These are phyloP conservation scores for Sitophilus oryzae DNA, from an alignment of 1,140 invertebrate genomes.

Conservation along the genomic window DNA sequence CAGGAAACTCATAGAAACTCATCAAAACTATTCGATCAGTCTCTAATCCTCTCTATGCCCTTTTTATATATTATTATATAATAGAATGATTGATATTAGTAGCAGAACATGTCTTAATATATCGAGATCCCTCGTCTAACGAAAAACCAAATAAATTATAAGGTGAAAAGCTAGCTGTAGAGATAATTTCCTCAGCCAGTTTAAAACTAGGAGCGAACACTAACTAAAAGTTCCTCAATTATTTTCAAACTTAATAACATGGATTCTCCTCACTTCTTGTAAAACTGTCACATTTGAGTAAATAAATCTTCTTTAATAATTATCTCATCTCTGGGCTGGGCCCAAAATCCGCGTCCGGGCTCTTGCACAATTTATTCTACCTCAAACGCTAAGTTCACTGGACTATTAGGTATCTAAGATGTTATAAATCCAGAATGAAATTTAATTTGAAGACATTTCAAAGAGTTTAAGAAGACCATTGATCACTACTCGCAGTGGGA, in stretches of 20 bases:
- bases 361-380: constrained; percentile 15
- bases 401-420: constrained; percentile 14
- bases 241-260: constrained; percentile 14
- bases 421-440: constrained; percentile 12
- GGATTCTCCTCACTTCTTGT: constrained; percentile 11
- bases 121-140: too few relatives aligned
- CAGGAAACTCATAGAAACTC: too few relatives aligned
- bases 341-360: constrained; percentile 7
- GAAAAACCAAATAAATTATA: too few relatives aligned
- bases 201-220: not conserved
- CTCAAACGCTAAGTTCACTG: constrained; percentile 12
- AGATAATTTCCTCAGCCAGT: not conserved
- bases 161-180: too few relatives aligned
- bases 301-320: constrained; percentile 17
- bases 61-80: too few relatives aligned
- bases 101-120: too few relatives aligned
- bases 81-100: too few relatives aligned
- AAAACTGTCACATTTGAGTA: constrained; percentile 10
- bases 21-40: too few relatives aligned
- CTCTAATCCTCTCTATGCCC: too few relatives aligned
- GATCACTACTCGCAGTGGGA: not conserved
- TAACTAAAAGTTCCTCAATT: constrained; percentile 9
- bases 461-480: constrained; percentile 8
- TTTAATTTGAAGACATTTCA: constrained; percentile 15
- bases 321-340: constrained; percentile 13